These are phyloP conservation scores for Zaprionus taronus DNA, from an alignment of 1,140 invertebrate genomes.

Conservation along the genomic window DNA sequence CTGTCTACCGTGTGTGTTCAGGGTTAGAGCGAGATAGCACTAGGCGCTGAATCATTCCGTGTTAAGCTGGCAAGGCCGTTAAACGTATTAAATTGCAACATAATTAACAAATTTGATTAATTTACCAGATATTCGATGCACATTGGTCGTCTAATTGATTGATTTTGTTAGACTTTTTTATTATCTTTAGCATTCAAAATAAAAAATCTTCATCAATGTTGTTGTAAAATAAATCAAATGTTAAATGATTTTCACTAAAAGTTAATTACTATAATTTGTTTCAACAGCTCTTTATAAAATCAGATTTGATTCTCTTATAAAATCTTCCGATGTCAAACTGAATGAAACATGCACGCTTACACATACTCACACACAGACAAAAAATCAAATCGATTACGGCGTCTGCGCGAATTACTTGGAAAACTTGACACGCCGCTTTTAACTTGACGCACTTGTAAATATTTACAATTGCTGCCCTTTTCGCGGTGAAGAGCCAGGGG, in stretches of 20 bases:
- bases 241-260: background rate
- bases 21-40: background rate
- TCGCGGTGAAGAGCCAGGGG: background rate
- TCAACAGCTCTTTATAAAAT: too few species aligned
- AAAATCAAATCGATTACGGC: background rate
- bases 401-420: constrained; percentile 24
- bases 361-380: background rate
- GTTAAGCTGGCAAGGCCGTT: constrained; percentile 6
- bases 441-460: constrained; percentile 4
- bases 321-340: background rate
- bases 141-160: background rate
- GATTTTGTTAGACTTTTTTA: background rate
- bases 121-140: too few species aligned
- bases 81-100: background rate
- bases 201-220: background rate
- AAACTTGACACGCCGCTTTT: constrained; percentile 2
- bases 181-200: too few species aligned
- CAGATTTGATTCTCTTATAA: too few species aligned
- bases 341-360: background rate
- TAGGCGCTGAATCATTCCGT: background rate
- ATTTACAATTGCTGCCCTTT: background rate
- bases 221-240: background rate
- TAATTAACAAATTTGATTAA: background rate
- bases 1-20: background rate
- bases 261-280: background rate